These are phyloP conservation scores for Lagodon rhomboides DNA, from an alignment of 2,797 vertebrate species.

Conservation along the genomic window DNA sequence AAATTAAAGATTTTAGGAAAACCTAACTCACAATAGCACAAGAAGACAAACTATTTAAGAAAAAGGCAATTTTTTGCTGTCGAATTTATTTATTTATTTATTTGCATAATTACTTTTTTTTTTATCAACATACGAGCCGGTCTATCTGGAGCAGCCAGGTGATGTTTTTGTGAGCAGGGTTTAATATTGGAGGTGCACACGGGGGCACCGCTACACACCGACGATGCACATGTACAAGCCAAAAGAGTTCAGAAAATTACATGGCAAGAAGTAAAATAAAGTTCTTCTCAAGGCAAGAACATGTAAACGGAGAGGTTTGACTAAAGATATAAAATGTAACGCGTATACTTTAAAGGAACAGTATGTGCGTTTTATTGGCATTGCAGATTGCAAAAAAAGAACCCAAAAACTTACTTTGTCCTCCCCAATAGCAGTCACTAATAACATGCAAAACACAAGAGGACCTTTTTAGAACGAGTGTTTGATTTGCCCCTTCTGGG, in stretches of 20 bases:
- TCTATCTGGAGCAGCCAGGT: not conserved
- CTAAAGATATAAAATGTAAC: not conserved
- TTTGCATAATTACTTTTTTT: not conserved
- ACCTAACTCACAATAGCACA: not conserved
- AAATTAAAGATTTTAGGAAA: not conserved
- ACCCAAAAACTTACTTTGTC: too few relatives aligned
- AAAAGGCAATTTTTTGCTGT: not conserved
- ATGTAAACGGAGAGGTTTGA: not conserved
- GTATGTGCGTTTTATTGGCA: too few relatives aligned
- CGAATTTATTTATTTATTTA: not conserved
- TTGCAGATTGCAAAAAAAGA: too few relatives aligned
- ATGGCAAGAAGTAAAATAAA: not conserved
- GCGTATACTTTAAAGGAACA: too few relatives aligned
- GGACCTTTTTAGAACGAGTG: too few relatives aligned
- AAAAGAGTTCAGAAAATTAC: not conserved
- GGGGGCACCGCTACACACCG: not conserved
- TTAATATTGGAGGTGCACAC: not conserved
- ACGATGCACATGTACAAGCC: not conserved
- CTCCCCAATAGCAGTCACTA: too few relatives aligned
- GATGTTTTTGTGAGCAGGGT: not conserved
- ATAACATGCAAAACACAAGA: too few relatives aligned
- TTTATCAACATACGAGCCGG: not conserved
- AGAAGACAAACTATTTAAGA: not conserved
- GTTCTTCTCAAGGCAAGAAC: not conserved
- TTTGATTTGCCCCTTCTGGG: too few relatives aligned